Conservation (phyloP, 2,888 invertebrate genomes). For the Brachynemurus nebulosus region DNA sequence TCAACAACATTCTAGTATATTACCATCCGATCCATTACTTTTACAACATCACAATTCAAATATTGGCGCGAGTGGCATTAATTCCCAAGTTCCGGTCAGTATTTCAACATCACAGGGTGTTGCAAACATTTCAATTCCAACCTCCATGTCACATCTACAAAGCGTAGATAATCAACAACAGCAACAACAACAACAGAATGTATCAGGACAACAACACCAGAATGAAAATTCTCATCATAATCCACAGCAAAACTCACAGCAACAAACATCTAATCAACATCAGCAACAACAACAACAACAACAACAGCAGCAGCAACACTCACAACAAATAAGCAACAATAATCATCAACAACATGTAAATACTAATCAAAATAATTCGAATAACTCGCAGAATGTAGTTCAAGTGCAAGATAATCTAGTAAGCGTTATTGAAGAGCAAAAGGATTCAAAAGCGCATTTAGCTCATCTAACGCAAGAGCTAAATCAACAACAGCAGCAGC, state of each 20-base stretch:
- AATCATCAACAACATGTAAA: slow-evolving; percentile 17
- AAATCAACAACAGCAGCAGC: slow-evolving; percentile 27
- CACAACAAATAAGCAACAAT: slow-evolving; percentile 27
- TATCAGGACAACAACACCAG: slow-evolving; percentile 24
- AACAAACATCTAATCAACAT: slow-evolving; percentile 14
- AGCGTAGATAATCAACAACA: slow-evolving; percentile 15
- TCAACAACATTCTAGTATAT: slow-evolving; percentile 37
- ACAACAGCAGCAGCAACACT: slow-evolving; percentile 18
- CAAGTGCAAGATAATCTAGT: slow-evolving; percentile 33
- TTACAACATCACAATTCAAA: slow-evolving; percentile 27
- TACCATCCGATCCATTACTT: slow-evolving; percentile 29
- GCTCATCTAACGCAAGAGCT: slow-evolving; percentile 35
- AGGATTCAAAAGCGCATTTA: slow-evolving; percentile 29
- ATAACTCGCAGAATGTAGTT: slow-evolving; percentile 14
- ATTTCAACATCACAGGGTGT: slow-evolving; percentile 30
- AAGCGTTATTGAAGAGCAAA: slow-evolving; percentile 30
- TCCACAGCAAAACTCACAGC: slow-evolving; percentile 17
- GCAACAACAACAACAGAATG: slow-evolving; percentile 19
- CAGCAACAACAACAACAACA: slow-evolving; percentile 23
- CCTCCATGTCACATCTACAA: slow-evolving; percentile 25
- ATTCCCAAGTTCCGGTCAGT: slow-evolving; percentile 27
- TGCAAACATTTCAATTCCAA: slow-evolving; percentile 28
- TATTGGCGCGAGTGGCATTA: neutral
- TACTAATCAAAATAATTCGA: slow-evolving; percentile 7
- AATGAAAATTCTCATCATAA: slow-evolving; percentile 17